These are phyloP conservation scores for Acridotheres tristis DNA, from an alignment of 2,797 vertebrate species.

Conservation along the genomic window DNA sequence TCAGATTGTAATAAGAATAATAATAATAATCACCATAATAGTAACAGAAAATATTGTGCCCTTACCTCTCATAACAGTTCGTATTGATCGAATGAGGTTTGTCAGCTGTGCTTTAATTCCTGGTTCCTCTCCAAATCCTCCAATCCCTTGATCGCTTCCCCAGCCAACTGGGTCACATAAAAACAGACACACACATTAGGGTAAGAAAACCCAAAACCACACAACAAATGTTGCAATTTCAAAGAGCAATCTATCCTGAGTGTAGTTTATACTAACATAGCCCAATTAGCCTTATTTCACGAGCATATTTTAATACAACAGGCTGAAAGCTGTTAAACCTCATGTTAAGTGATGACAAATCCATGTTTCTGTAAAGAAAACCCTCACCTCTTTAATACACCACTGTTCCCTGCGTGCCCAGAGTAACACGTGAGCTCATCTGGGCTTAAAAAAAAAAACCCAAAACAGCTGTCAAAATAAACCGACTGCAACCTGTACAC, in stretches of 20 bases:
- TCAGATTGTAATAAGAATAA: background rate
- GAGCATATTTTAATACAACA: background rate
- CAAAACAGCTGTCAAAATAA: background rate
- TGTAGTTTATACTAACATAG: background rate
- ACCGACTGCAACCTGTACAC: background rate
- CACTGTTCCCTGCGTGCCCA: accelerated
- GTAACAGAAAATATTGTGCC: background rate
- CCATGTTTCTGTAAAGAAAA: background rate
- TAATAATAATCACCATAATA: too few species aligned
- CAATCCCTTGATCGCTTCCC: conserved; percentile 90
- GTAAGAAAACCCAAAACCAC: background rate
- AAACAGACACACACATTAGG: background rate
- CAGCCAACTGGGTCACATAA: conserved; percentile 85
- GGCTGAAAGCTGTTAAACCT: background rate
- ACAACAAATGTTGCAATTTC: background rate
- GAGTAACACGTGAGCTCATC: background rate
- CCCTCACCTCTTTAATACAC: background rate
- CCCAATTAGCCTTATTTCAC: background rate
- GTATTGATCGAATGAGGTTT: conserved; percentile 91
- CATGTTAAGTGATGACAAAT: accelerated
- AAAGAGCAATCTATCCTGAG: background rate
- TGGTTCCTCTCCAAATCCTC: conserved; percentile 94
- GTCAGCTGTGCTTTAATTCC: conserved; percentile 92
- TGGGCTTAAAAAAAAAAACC: background rate
- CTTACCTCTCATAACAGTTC: conserved; percentile 94